A percentile compares a stretch with the other conserved stretches of the same genome.
phyloP scores from a whole-genome alignment of 2,113 vertebrate genomes.

The Pomatorhinus ruficollis region DNA sequence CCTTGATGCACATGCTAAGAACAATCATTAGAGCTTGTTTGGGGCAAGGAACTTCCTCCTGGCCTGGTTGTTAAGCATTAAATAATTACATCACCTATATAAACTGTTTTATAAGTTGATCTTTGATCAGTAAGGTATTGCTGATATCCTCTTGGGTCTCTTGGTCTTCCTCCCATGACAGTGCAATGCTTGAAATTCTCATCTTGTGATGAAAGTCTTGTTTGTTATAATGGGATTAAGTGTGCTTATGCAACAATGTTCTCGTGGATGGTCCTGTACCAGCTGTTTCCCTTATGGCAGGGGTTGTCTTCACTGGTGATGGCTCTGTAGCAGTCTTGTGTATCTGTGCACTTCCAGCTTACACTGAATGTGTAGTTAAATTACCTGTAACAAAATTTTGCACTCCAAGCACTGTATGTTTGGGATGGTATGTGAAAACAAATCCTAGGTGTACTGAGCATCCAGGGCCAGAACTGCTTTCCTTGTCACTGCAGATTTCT shows the following conservation, averaged over 20 bases:
- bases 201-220: not conserved
- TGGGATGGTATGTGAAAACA: not conserved
- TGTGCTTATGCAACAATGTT: not conserved
- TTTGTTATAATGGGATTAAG: not conserved
- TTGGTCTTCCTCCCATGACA: not conserved
- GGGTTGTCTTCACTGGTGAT: rapidly evolving
- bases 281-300: not conserved
- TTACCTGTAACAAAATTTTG: not conserved
- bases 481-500: not conserved
- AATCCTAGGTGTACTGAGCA: not conserved
- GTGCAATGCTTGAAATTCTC: not conserved
- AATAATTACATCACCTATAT: not conserved
- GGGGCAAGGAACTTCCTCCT: not conserved
- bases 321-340: not conserved
- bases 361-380: not conserved
- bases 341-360: not conserved
- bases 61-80: not conserved
- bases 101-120: not conserved
- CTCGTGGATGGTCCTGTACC: not conserved
- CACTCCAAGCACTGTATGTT: not conserved
- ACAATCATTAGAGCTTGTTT: not conserved
- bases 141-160: not conserved
- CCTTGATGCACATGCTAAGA: not conserved
- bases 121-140: not conserved
- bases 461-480: not conserved